Evolutionary conservation across 2,797 vertebrate genomes (phyloP).

Genomic region (Ptychadena robeensis): DNA sequence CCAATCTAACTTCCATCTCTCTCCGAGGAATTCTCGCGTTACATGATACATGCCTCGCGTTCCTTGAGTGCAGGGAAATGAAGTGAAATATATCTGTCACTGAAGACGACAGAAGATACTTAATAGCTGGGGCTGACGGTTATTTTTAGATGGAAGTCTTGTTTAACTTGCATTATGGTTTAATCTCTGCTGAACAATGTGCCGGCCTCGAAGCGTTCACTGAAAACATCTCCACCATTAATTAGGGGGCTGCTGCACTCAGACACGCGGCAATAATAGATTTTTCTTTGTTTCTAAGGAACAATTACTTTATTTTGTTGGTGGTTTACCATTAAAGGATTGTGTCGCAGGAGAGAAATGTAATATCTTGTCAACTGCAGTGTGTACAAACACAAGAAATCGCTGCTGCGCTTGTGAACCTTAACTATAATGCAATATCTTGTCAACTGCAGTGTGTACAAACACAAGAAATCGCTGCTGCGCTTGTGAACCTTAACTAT

Average conservation of each 20-base stretch:
- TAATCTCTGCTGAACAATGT: constrained; percentile 70
- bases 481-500: not conserved
- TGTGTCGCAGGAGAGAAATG: constrained; percentile 23
- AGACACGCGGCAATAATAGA: constrained; percentile 70
- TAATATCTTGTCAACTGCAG: constrained; percentile 1
- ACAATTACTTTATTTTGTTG: constrained; percentile 74
- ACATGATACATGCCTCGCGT: constrained; percentile 71
- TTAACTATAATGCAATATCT: too few species aligned
- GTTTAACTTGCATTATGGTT: constrained; percentile 70
- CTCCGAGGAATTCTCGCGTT: constrained; percentile 67
- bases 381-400: constrained; percentile 31
- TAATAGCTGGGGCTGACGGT: constrained; percentile 70
- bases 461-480: not conserved
- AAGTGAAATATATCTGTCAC: constrained; percentile 73
- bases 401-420: not conserved
- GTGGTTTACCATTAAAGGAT: constrained; percentile 67
- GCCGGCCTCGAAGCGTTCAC: constrained; percentile 69
- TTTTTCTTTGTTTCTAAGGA: constrained; percentile 66
- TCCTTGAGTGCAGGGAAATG: constrained; percentile 73
- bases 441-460: too few species aligned
- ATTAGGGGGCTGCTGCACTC: constrained; percentile 71
- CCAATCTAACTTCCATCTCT: constrained; percentile 73
- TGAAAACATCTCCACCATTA: constrained; percentile 67
- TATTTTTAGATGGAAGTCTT: constrained; percentile 72
- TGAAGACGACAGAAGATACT: constrained; percentile 67